Conservation (phyloP, 2,797 vertebrate species). For the Cossypha niveicapilla region DNA sequence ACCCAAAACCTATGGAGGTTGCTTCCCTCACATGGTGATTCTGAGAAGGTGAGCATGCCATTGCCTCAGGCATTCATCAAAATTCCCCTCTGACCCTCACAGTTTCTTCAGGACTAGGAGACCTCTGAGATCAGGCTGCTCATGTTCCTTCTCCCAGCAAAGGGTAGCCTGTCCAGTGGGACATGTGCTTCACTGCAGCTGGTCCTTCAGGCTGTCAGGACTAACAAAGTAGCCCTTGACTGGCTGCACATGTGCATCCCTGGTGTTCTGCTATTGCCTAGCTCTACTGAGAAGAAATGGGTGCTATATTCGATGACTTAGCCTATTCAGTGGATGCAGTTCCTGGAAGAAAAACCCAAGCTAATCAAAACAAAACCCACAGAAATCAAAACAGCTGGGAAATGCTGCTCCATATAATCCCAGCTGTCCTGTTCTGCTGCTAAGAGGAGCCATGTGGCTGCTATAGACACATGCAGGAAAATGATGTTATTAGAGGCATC, state of each 20-base stretch:
- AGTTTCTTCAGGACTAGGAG: not conserved
- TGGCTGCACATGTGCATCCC: not conserved
- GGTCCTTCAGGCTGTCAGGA: not conserved
- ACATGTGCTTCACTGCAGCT: not conserved
- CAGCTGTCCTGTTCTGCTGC: not conserved
- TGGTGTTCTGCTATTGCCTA: not conserved
- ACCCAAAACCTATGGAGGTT: not conserved
- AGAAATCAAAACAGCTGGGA: not conserved
- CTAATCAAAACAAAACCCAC: not conserved
- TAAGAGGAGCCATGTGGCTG: not conserved
- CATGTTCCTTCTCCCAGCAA: not conserved
- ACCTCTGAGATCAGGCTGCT: not conserved
- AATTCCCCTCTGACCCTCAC: not conserved
- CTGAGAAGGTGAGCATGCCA: not conserved
- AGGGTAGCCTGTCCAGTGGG: not conserved
- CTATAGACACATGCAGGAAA: not conserved
- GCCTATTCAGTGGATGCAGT: not conserved
- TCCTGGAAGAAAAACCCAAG: not conserved
- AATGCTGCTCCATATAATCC: not conserved
- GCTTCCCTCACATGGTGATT: not conserved
- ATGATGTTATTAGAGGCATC: not conserved
- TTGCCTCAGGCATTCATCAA: not conserved
- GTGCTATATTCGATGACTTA: not conserved
- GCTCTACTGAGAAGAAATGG: not conserved
- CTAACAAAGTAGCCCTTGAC: not conserved